phyloP scores from a whole-genome alignment of 2,888 invertebrate genomes.

The Branchellion lobata region DNA sequence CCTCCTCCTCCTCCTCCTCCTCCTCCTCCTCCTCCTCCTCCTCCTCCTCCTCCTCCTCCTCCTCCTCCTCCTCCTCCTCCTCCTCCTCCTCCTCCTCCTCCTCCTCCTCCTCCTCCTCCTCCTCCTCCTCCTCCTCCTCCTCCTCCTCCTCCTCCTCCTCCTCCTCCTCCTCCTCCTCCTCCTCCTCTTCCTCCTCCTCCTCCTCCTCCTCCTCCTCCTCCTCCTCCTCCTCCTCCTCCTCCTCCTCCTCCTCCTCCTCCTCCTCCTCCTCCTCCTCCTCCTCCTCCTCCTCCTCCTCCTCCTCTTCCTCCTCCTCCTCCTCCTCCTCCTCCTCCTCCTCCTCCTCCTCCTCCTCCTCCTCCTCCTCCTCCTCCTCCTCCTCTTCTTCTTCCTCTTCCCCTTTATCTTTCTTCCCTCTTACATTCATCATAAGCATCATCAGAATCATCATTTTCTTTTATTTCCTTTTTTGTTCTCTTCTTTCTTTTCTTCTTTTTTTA shows the following conservation, averaged over 20 bases:
- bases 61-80: neutral
- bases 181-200: neutral
- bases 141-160: neutral
- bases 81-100: neutral
- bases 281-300: neutral
- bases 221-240: too few relatives aligned
- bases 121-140: neutral
- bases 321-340: neutral
- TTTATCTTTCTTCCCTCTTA: neutral
- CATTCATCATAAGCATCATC: neutral
- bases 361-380: neutral
- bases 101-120: neutral
- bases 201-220: too few relatives aligned
- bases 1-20: neutral
- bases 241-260: neutral
- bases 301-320: neutral
- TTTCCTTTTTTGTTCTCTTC: too few relatives aligned
- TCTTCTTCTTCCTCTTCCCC: neutral
- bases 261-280: neutral
- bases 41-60: neutral
- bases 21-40: neutral
- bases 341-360: neutral
- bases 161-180: neutral
- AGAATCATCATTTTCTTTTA: neutral
- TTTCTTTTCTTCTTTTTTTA: too few relatives aligned